These are phyloP conservation scores for Manis javanica DNA, from an alignment of 2,797 vertebrate genomes.

Conservation along the genomic window DNA sequence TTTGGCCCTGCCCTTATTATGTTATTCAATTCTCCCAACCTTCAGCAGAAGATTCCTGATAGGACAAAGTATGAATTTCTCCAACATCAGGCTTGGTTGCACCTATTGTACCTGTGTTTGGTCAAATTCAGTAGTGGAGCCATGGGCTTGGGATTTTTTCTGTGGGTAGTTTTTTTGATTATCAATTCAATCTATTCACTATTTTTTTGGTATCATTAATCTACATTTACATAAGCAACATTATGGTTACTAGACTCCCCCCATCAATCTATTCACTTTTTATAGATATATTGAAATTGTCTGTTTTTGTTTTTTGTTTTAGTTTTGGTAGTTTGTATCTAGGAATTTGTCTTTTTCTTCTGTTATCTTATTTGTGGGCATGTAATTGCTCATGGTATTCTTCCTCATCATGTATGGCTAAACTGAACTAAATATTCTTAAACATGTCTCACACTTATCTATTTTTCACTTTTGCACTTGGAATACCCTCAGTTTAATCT, in stretches of 20 bases:
- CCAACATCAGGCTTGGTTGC: background rate
- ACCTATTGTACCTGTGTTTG: background rate
- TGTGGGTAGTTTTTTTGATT: background rate
- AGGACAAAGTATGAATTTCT: background rate
- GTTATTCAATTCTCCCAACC: background rate
- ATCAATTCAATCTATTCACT: background rate
- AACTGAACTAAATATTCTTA: background rate
- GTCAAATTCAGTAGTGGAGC: background rate
- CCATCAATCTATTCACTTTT: background rate
- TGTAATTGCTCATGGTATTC: background rate
- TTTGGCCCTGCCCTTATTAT: background rate
- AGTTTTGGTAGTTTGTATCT: background rate
- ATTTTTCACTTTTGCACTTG: background rate
- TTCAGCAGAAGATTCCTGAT: background rate
- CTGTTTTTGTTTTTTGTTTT: background rate
- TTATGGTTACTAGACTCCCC: too few relatives aligned
- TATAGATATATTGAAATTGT: background rate
- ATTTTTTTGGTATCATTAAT: too few relatives aligned
- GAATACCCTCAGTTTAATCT: constrained; percentile 3
- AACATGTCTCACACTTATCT: background rate
- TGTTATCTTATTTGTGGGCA: background rate
- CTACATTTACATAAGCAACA: too few relatives aligned
- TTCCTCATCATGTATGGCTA: background rate
- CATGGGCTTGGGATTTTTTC: background rate
- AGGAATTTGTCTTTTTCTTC: background rate